Evolutionary conservation across 2,888 invertebrate species (phyloP), one percentile per base, ranked within the genome.

Genomic region (Cryptosula pallasiana): DNA sequence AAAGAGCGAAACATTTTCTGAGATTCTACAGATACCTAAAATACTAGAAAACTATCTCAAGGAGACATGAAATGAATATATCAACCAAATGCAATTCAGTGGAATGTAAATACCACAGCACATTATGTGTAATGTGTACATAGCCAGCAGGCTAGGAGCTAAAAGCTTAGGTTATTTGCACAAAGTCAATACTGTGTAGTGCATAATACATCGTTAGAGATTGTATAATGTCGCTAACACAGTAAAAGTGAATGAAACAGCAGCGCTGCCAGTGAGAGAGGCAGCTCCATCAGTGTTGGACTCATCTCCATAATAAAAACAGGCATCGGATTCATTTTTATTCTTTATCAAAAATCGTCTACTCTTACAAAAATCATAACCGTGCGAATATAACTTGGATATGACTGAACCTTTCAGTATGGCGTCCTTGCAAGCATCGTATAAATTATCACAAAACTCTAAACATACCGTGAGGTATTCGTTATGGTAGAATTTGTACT

Each of bases 331-430:
- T n/a, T 78, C 78, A 16, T 75, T 74, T 25, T 74, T 73, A 0
- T 76, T 75, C 71, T 78, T 77, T 25, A 83, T 82, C 71, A 80
- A 75, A 75, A 81, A 85, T 32, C 82, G 78, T 25, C 84, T 75
- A 71, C 82, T 83, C 55, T 75, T 73, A 73, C 85, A 85, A 73
- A 83, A 84, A 58, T 81, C 79, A 9, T 75, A 73, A 3, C 85
- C 85, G 72, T 79, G 81, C 1, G 77, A 74, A 72, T 83, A 84
- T 13, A 84, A 75, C 27, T 80, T 76, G 34, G 78, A 76, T 35
- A 85, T 82, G 32, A 80, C 76, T 0, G 82, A 81, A 0, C 84
- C 85, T 75, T 85, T 85, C 69, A 85, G 75, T 32, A 81, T 80
- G 54, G 84, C 84, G 20, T 78, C 78, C 1, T 78, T 76, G 72